phyloP scores from a whole-genome alignment of 2,113 vertebrate species.

The Neopipo cinnamomea region DNA sequence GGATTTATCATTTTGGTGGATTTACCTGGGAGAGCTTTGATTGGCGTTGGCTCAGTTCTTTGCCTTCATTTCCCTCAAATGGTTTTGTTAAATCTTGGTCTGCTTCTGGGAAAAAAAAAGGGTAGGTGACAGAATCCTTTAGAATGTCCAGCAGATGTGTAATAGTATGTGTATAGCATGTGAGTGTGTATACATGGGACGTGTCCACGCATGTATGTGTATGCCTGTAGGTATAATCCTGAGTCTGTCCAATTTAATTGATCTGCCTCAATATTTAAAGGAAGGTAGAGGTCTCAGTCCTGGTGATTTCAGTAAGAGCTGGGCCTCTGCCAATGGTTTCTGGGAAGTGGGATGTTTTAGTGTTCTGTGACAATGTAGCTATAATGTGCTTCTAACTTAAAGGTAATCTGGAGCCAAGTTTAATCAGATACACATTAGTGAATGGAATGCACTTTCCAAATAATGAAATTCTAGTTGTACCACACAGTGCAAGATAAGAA shows the following conservation, averaged over 20 bases:
- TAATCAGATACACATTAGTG: conserved; percentile 51
- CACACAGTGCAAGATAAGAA: conserved; percentile 6
- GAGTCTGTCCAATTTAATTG: neutral
- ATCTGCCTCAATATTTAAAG: neutral
- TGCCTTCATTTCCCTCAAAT: neutral
- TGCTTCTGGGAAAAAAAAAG: neutral
- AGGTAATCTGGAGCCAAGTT: conserved; percentile 24
- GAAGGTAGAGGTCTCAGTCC: neutral
- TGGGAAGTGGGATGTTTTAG: conserved; percentile 7
- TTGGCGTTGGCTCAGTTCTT: fast-evolving
- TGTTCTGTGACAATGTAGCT: neutral
- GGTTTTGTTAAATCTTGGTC: neutral
- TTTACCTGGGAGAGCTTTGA: neutral
- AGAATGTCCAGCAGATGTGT: neutral
- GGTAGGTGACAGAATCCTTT: neutral
- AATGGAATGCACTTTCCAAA: conserved; percentile 30
- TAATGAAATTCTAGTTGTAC: conserved; percentile 18
- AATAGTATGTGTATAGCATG: neutral
- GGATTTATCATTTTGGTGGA: neutral
- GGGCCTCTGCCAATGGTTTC: conserved; percentile 21
- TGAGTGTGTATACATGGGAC: neutral
- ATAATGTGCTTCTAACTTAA: conserved; percentile 27
- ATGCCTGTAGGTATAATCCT: neutral
- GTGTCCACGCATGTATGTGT: neutral
- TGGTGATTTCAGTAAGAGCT: neutral